phyloP scores from a whole-genome alignment of 2,888 invertebrate species.

The Tinea semifulvella region DNA sequence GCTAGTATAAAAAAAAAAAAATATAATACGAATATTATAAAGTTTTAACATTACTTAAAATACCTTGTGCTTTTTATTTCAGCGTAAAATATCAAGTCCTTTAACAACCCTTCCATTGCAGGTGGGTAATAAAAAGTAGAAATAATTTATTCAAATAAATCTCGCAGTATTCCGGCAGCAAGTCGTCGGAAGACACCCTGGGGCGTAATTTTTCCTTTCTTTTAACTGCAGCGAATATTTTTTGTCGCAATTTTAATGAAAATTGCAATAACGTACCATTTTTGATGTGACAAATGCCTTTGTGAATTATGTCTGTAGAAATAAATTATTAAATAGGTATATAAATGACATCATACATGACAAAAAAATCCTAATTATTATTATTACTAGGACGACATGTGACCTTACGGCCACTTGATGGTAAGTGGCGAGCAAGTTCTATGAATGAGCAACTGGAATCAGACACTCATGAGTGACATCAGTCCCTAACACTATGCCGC shows the following conservation, averaged over 20 bases:
- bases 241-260: conserved; percentile 46
- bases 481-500: neutral
- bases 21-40: too few relatives aligned
- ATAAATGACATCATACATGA: too few relatives aligned
- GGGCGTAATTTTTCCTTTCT: conserved; percentile 51
- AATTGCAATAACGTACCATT: conserved; percentile 17
- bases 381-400: neutral
- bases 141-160: conserved; percentile 66
- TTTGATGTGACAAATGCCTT: neutral
- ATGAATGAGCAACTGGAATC: too few relatives aligned
- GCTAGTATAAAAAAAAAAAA: too few relatives aligned
- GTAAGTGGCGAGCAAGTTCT: too few relatives aligned
- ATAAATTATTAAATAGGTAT: too few relatives aligned
- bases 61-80: neutral
- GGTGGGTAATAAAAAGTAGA: conserved; percentile 40
- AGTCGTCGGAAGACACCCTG: conserved; percentile 37
- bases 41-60: too few relatives aligned
- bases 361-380: too few relatives aligned
- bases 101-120: conserved; percentile 60
- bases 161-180: conserved; percentile 38
- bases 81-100: neutral
- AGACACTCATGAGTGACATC: neutral
- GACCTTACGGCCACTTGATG: neutral
- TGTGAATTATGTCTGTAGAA: too few relatives aligned
- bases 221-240: conserved; percentile 50